phyloP scores from a whole-genome alignment of 2,113 vertebrate species.

The Puntigrus tetrazona region DNA sequence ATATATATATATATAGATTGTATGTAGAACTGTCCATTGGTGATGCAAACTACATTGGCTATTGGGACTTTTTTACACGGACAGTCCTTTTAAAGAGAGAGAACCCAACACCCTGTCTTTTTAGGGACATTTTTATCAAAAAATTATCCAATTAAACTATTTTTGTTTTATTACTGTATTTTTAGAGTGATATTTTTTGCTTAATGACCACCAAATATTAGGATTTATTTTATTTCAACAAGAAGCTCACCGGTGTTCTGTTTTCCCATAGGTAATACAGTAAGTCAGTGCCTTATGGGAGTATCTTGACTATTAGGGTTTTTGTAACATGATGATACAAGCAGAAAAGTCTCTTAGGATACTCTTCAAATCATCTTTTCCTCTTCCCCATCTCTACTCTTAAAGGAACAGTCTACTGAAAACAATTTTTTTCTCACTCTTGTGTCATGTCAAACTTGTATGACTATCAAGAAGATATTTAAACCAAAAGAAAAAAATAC shows the following conservation, averaged over 20 bases:
- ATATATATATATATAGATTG: not conserved
- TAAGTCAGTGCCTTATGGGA: not conserved
- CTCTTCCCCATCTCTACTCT: not conserved
- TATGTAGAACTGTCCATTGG: not conserved
- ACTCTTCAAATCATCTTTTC: not conserved
- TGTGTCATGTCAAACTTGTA: not conserved
- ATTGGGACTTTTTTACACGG: not conserved
- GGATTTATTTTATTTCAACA: not conserved
- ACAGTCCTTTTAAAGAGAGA: too few relatives aligned
- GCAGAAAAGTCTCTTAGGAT: constrained; percentile 18
- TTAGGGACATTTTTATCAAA: too few relatives aligned
- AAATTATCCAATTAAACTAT: too few relatives aligned
- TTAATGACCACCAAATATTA: not conserved
- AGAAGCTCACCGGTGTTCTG: not conserved
- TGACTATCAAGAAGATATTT: not conserved
- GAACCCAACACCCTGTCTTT: too few relatives aligned
- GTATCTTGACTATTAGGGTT: not conserved
- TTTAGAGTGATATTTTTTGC: not conserved
- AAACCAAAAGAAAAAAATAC: not conserved
- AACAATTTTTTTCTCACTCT: not conserved
- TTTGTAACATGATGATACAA: constrained; percentile 20
- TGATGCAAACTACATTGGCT: not conserved
- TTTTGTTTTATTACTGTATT: too few relatives aligned
- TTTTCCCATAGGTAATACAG: not conserved
- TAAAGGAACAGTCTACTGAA: not conserved